Evolutionary conservation across 2,113 vertebrate species (phyloP).

Genomic region (Xiphophorus couchianus): DNA sequence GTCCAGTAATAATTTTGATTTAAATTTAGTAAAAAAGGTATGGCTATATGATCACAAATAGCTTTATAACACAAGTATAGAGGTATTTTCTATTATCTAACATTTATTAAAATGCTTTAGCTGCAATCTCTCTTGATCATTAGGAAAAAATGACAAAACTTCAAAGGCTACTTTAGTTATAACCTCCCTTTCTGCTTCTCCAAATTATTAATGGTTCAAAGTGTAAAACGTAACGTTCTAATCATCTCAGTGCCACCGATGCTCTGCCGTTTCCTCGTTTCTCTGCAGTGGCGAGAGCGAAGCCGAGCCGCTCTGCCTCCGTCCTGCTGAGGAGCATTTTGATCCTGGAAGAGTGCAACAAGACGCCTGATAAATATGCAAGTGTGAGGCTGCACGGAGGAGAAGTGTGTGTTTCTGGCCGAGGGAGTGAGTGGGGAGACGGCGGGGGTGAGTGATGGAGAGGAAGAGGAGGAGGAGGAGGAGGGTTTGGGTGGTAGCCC

Average conservation of each 20-base stretch:
- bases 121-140: too few relatives aligned
- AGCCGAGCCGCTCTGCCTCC: neutral
- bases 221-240: neutral
- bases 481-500: slow-evolving; percentile 61
- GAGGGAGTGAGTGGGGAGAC: slow-evolving; percentile 18
- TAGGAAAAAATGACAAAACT: neutral
- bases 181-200: neutral
- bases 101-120: too few relatives aligned
- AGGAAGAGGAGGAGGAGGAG: neutral
- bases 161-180: neutral
- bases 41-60: too few relatives aligned
- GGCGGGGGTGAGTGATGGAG: slow-evolving; percentile 55
- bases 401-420: slow-evolving; percentile 20
- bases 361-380: slow-evolving; percentile 26
- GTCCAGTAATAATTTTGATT: too few relatives aligned
- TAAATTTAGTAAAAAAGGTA: too few relatives aligned
- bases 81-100: too few relatives aligned
- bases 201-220: neutral
- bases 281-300: neutral
- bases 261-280: neutral
- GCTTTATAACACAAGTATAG: too few relatives aligned
- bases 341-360: slow-evolving; percentile 18
- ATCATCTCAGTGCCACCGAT: neutral
- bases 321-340: slow-evolving; percentile 14
- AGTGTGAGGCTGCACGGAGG: slow-evolving; percentile 21